Base-by-base conservation (phyloP, 2,888 invertebrate species). In the Brenthis hecate region DNA sequence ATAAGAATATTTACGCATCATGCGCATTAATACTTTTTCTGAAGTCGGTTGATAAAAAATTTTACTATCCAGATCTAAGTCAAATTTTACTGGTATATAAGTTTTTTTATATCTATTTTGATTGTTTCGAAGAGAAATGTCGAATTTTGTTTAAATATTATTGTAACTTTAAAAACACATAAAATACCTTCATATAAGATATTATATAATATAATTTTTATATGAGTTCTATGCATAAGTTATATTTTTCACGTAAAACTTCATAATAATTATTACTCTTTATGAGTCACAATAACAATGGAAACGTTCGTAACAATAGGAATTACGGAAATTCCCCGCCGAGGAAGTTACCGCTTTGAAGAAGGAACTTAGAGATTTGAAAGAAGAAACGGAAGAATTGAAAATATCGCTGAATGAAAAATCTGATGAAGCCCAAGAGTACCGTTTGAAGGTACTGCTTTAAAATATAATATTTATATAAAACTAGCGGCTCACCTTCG, bases 401-500 rank as follows among this genome's bases (percentile, higher is more conserved):
- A 86, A 82, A 73, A 76, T 86, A 13, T 81, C 81, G 1, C 68
- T 87, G 1, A 77, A 79, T 3, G 92, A 91, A 67, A 90, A 89
- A 75, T 76, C 79, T 13, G 89, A 89, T 69, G 88, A 91, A 71
- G 72, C 88, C 13, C 88, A 91, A 69, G 91, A 90, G 13, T 92
- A 91, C 69, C 80, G 92, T 11, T 71, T 83, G 3, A 92, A 89
- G 85, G 91, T 90, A 73, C 28, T n/a, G 14, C 16, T 6, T 47
- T 19, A 14, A 43, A 14, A 32, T 16, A 11, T 11, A 36, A 57
- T 32, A 56, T 6, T 19, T 19, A 19, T 19, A 19, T 19, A 19
- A 19, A 19, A 51, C 5, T 19, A n/a, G 23, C 23, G 23, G 3
- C 23, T 23, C 23, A 23, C 23, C 2, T 3, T 23, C 23, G 23